These are phyloP conservation scores for Datnioides undecimradiatus DNA, from an alignment of 2,113 vertebrate species.

Conservation along the genomic window DNA sequence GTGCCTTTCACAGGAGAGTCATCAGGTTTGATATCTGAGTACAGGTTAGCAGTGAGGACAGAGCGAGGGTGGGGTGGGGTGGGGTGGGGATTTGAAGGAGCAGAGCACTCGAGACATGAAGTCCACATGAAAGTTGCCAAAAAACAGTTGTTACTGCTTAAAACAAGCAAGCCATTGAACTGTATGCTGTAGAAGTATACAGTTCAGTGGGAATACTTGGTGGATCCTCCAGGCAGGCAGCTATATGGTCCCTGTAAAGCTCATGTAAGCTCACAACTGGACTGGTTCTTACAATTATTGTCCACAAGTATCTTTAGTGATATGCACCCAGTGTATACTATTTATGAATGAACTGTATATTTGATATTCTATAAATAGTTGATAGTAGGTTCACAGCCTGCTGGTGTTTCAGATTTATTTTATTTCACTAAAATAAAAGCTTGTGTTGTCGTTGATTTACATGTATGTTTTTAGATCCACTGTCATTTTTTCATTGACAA, in stretches of 20 bases:
- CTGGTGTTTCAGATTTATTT: background rate
- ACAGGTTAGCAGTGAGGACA: slow-evolving; percentile 54
- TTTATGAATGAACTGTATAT: background rate
- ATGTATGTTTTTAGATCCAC: background rate
- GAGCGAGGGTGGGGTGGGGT: background rate
- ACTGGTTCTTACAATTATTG: background rate
- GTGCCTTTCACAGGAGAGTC: slow-evolving; percentile 87
- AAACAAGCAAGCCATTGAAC: slow-evolving; percentile 25
- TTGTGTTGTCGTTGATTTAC: background rate
- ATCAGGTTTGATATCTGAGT: slow-evolving; percentile 87
- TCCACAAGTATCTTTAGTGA: background rate
- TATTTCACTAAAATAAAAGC: background rate
- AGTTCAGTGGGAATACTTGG: slow-evolving; percentile 52
- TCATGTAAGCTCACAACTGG: background rate
- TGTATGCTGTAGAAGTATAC: background rate
- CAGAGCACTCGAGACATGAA: slow-evolving; percentile 73
- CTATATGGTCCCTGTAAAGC: background rate
- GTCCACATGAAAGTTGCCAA: slow-evolving; percentile 77
- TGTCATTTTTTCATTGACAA: slow-evolving; percentile 50
- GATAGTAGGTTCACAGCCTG: background rate
- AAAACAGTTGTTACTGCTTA: slow-evolving; percentile 13
- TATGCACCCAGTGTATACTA: background rate
- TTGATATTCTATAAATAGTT: background rate
- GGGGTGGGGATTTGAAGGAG: slow-evolving; percentile 7
- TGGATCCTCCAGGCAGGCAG: slow-evolving; percentile 22